These are phyloP conservation scores for Chinchilla lanigera DNA, from an alignment of 2,113 vertebrate species.

Conservation along the genomic window DNA sequence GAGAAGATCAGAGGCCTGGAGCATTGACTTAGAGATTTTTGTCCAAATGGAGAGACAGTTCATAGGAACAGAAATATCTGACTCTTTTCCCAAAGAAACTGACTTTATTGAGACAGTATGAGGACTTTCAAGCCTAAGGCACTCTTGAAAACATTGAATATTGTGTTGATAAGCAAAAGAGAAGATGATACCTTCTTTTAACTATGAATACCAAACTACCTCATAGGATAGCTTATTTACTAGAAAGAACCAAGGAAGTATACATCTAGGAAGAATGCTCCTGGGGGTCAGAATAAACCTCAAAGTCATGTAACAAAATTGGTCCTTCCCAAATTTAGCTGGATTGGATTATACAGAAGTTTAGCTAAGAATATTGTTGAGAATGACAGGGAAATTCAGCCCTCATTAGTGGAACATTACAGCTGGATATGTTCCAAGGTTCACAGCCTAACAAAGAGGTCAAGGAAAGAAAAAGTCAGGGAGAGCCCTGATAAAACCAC, in stretches of 20 bases:
- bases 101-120: constrained; percentile 1
- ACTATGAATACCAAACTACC: neutral
- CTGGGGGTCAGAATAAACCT: neutral
- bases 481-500: neutral
- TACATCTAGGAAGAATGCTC: neutral
- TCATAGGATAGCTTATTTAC: neutral
- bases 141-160: neutral
- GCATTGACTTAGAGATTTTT: constrained; percentile 37
- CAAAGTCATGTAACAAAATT: neutral
- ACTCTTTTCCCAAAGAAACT: neutral
- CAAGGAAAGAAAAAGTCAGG: neutral
- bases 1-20: neutral
- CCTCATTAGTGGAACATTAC: neutral
- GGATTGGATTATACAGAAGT: neutral
- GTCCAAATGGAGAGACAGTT: neutral
- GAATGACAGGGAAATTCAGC: neutral
- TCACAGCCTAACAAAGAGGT: neutral
- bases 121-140: neutral
- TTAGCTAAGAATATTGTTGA: neutral
- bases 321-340: neutral
- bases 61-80: constrained; percentile 37
- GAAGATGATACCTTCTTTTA: neutral
- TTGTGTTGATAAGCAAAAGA: neutral
- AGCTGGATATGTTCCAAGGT: neutral
- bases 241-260: neutral